Evolutionary conservation across 1,140 invertebrate genomes (phyloP).

Genomic region (Drosophila carrolli): DNA sequence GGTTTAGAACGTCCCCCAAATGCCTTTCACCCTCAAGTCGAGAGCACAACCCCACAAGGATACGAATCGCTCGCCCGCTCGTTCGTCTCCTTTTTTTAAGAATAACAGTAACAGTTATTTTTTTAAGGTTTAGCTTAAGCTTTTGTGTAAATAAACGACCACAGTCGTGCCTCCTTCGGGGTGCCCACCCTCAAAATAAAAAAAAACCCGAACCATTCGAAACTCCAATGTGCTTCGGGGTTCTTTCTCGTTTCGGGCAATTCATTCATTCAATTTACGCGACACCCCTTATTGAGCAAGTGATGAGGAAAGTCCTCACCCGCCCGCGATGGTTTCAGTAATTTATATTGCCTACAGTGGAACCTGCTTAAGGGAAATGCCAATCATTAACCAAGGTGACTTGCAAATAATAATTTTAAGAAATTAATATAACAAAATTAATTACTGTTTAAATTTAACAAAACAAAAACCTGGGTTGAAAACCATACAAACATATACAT

Average conservation of each 20-base stretch:
- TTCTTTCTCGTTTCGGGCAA: constrained; percentile 61
- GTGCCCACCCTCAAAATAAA: constrained; percentile 45
- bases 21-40: constrained; percentile 62
- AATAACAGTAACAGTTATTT: constrained; percentile 82
- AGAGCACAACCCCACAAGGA: constrained; percentile 60
- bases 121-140: constrained; percentile 83
- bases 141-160: constrained; percentile 83
- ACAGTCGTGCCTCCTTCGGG: constrained; percentile 61
- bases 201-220: constrained; percentile 18
- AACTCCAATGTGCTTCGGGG: constrained; percentile 42
- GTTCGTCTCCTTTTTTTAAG: constrained; percentile 67
- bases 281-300: constrained; percentile 70
- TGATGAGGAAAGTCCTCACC: constrained; percentile 49
- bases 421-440: not conserved
- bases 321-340: constrained; percentile 33
- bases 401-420: too few relatives aligned
- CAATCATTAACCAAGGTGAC: not conserved
- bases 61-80: constrained; percentile 42
- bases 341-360: constrained; percentile 54
- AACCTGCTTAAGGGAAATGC: not conserved
- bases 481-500: too few relatives aligned
- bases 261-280: constrained; percentile 83
- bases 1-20: constrained; percentile 34
- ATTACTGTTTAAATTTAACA: too few relatives aligned
- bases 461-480: too few relatives aligned